phyloP scores from a whole-genome alignment of 1,140 invertebrate genomes.

The Phocides pigmalion region DNA sequence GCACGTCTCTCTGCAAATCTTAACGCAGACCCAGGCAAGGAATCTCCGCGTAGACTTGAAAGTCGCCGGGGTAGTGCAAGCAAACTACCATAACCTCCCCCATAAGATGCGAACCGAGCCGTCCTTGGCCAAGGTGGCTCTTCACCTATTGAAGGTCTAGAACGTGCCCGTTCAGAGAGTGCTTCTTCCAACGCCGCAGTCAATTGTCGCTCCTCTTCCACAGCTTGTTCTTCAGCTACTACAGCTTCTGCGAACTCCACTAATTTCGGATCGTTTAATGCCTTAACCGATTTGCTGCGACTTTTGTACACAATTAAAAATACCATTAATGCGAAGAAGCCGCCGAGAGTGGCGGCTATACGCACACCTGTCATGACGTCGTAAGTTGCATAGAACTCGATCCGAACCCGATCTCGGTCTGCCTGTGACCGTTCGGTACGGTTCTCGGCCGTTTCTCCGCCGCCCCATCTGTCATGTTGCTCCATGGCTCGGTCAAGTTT shows the following conservation, averaged over 20 bases:
- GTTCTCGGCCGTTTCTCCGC: conserved; percentile 62
- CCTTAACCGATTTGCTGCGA: conserved; percentile 88
- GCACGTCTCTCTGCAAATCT: conserved; percentile 82
- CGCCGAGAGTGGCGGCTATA: conserved; percentile 94
- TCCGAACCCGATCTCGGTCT: conserved; percentile 86
- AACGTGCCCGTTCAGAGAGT: conserved; percentile 80
- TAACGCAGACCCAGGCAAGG: conserved; percentile 82
- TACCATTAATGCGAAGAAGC: conserved; percentile 94
- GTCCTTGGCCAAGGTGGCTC: conserved; percentile 82
- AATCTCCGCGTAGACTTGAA: conserved; percentile 81
- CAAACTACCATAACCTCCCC: conserved; percentile 88
- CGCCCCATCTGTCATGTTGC: conserved; percentile 69
- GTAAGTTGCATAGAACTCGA: conserved; percentile 94
- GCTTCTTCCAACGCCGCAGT: conserved; percentile 89
- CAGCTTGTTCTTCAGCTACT: conserved; percentile 88
- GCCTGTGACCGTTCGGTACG: conserved; percentile 63
- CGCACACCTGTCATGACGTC: conserved; percentile 95
- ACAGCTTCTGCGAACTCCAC: conserved; percentile 88
- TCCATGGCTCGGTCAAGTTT: conserved; percentile 76
- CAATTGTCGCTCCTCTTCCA: conserved; percentile 89
- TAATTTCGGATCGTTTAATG: conserved; percentile 87
- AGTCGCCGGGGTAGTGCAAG: conserved; percentile 86
- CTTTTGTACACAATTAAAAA: conserved; percentile 94
- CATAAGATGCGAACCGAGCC: conserved; percentile 88
- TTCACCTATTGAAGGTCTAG: conserved; percentile 77